These are phyloP conservation scores for Phalacrocorax carbo DNA, from an alignment of 2,113 vertebrate genomes.

Conservation along the genomic window DNA sequence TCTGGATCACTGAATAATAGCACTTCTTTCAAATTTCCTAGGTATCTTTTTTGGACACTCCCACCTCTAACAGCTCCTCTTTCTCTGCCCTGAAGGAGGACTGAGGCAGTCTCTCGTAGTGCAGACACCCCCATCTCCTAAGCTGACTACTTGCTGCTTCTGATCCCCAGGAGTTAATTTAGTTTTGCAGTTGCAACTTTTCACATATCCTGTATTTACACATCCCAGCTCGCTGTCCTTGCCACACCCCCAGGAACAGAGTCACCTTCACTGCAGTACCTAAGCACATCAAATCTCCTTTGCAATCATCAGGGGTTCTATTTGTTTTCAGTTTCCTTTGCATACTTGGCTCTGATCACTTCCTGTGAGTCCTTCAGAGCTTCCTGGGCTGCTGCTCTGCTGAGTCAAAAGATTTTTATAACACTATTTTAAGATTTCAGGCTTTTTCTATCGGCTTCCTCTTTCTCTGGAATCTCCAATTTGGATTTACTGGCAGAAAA, in stretches of 20 bases:
- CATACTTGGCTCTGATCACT: neutral
- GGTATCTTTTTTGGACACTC: neutral
- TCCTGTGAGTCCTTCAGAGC: neutral
- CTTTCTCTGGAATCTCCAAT: slow-evolving; percentile 28
- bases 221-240: neutral
- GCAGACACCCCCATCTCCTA: neutral
- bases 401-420: neutral
- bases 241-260: accelerated
- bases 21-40: neutral
- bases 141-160: neutral
- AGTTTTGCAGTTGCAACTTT: neutral
- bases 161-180: neutral
- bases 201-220: neutral
- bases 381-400: neutral
- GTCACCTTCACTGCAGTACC: neutral
- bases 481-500: neutral
- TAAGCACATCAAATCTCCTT: neutral
- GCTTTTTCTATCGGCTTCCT: neutral
- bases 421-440: neutral
- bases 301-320: neutral
- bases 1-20: neutral
- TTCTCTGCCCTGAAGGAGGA: neutral
- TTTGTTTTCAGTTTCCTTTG: neutral
- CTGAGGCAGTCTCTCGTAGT: neutral
- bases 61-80: neutral